Conservation (phyloP, 2,888 invertebrate species). For the Capitulum mitella region DNA sequence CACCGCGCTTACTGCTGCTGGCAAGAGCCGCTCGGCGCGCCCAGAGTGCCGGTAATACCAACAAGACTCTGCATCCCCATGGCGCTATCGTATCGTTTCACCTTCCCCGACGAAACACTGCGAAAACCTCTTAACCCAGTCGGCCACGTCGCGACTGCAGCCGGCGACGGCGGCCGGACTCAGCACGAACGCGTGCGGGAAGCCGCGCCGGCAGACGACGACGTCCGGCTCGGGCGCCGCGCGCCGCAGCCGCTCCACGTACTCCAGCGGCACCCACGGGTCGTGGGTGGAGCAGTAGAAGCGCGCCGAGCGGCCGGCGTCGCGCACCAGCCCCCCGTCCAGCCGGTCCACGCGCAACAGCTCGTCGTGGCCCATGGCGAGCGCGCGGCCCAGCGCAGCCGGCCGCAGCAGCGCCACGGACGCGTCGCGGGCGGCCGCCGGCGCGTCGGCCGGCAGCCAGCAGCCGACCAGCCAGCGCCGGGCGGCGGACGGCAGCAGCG, state of each 20-base stretch:
- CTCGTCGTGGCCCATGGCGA: conserved; percentile 6
- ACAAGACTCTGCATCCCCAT: too few relatives aligned
- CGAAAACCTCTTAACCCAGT: neutral
- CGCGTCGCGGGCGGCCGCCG: neutral
- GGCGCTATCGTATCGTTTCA: too few relatives aligned
- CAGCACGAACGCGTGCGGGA: conserved; percentile 18
- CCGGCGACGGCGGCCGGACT: neutral
- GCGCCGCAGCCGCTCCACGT: neutral
- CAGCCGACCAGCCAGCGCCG: neutral
- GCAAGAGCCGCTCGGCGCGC: too few relatives aligned
- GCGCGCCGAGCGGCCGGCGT: neutral
- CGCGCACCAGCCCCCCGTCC: neutral
- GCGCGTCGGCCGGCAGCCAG: neutral
- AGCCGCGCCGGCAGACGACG: neutral
- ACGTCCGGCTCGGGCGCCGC: neutral
- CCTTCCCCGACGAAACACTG: too few relatives aligned
- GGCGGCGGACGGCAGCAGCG: neutral
- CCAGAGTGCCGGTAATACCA: too few relatives aligned
- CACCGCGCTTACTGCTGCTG: too few relatives aligned
- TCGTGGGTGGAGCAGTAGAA: neutral
- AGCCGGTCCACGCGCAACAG: neutral
- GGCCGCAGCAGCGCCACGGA: neutral
- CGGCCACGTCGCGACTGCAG: neutral
- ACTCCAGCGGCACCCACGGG: conserved; percentile 19
- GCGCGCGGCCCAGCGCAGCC: neutral